Evolutionary conservation across 2,888 invertebrate species (phyloP), one percentile per base, ranked within the genome.

Genomic region (Trichogramma dendrolimi): DNA sequence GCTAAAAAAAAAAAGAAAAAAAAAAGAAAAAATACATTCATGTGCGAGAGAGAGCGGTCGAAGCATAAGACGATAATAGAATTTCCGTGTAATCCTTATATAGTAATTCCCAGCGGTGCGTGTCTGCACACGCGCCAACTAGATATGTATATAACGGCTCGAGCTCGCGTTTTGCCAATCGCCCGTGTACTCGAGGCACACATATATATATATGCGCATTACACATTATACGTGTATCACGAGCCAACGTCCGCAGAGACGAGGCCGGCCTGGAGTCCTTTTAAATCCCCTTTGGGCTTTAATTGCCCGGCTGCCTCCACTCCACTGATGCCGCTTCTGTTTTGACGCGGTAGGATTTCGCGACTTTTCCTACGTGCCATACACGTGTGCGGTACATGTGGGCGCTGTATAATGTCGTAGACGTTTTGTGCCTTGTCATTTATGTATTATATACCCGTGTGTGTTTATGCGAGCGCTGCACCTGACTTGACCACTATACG

Each of bases 251-350:
- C 60, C 55, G 55, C 41, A 47, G 56, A 48, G 52, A 55, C n/a
- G 48, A 2, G 4, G 39, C 47, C 64, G 59, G 60, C 60, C 62
- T 66, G 61, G 65, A 62, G 64, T 67, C 71, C 70, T 71, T 75
- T 74, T 71, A 71, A 74, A 78, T 74, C 73, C 77, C 77, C 74
- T 70, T 66, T 74, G 71, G 78, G 27, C 76, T 75, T 77, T 79
- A 79, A 78, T 79, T 79, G 78, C 70, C 70, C 73, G 71, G 70
- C 27, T 3, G 27, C 27, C 27, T 27, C 27, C 27, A 27, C 27
- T n/a, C n/a, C 27, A 14, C 14, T 1, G 27, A 2, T 3, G 27
- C 27, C 27, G 27, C 27, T 27, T 27, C 27, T 75, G 76, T 78
- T 78, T 78, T 77, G 75, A 77, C 74, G 74, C 73, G 70, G 5